A percentile compares a stretch with the other conserved stretches of the same genome.
Conservation (phyloP, 2,797 vertebrate species). For the Paedocypris micromegethes region DNA sequence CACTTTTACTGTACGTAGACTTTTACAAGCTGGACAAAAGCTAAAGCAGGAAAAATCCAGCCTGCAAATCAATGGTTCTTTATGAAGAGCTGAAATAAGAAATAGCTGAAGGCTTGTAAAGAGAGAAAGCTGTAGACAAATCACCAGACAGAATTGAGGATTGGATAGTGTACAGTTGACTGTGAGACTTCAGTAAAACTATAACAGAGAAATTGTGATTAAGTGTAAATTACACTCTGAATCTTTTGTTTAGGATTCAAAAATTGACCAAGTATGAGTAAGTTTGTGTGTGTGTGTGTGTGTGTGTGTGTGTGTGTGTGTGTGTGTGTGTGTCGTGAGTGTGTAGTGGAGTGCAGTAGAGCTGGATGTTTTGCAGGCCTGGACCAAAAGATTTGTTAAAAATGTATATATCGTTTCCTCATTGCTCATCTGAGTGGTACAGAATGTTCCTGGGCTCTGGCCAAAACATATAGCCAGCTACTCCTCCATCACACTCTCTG, state of each 20-base stretch:
- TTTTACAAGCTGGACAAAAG: conserved; percentile 47
- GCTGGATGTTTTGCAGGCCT: conserved; percentile 48
- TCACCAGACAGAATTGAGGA: background rate
- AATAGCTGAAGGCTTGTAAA: conserved; percentile 42
- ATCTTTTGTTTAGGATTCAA: no score
- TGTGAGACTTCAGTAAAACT: no score
- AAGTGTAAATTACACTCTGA: no score
- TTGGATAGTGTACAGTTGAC: background rate
- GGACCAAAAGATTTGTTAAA: conserved; percentile 51
- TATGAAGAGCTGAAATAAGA: conserved; percentile 43
- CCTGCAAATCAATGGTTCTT: conserved; percentile 43
- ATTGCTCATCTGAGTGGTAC: conserved; percentile 66
- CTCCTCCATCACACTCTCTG: conserved; percentile 10
- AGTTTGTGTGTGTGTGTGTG: no score
- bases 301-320: no score
- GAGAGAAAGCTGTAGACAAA: background rate
- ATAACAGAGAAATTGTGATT: no score
- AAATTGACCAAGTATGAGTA: no score
- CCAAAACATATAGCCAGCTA: conserved; percentile 55
- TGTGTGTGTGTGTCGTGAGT: no score
- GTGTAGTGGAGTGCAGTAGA: no score
- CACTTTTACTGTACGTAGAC: conserved; percentile 29
- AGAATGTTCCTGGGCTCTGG: conserved; percentile 75
- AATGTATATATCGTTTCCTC: conserved; percentile 63
- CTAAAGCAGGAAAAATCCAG: conserved; percentile 31